These are phyloP conservation scores for Anoplius nigerrimus DNA, from an alignment of 2,888 invertebrate species.

Conservation along the genomic window DNA sequence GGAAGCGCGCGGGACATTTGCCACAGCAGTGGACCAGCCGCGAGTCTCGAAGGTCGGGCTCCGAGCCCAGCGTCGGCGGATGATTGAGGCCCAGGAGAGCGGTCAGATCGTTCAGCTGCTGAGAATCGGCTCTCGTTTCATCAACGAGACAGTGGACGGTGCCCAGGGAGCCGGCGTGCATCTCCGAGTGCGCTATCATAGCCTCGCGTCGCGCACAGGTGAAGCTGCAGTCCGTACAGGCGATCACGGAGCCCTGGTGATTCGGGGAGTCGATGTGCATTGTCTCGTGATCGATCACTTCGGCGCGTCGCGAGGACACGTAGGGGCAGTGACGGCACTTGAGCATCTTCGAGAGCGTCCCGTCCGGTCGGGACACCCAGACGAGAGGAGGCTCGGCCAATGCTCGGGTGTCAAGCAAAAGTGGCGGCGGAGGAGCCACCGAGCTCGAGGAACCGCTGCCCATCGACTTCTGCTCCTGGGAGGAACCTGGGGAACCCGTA, in stretches of 20 bases:
- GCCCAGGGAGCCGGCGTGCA: constrained; percentile 84
- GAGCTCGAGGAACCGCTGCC: constrained; percentile 63
- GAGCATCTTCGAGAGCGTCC: constrained; percentile 87
- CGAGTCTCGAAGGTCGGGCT: constrained; percentile 65
- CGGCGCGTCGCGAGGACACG: constrained; percentile 86
- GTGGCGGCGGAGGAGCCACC: constrained; percentile 58
- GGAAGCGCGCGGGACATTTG: constrained; percentile 89
- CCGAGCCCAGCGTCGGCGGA: constrained; percentile 59
- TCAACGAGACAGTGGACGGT: constrained; percentile 85
- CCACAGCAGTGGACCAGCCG: constrained; percentile 83
- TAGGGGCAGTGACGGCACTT: constrained; percentile 91
- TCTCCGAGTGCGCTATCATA: constrained; percentile 84
- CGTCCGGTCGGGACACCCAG: constrained; percentile 83
- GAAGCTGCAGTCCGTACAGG: constrained; percentile 88
- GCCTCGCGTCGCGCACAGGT: constrained; percentile 84
- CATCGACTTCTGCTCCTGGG: constrained; percentile 27
- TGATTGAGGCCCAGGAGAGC: constrained; percentile 62
- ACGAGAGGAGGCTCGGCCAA: constrained; percentile 83
- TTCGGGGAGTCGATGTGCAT: constrained; percentile 80
- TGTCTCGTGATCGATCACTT: constrained; percentile 89
- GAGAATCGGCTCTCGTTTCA: constrained; percentile 78
- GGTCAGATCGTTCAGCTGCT: constrained; percentile 65
- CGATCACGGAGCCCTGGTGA: constrained; percentile 77
- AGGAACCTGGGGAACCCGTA: constrained; percentile 33
- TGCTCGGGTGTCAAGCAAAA: constrained; percentile 74